Evolutionary conservation across 2,797 vertebrate genomes (phyloP).

Genomic region (Psittacula echo): DNA sequence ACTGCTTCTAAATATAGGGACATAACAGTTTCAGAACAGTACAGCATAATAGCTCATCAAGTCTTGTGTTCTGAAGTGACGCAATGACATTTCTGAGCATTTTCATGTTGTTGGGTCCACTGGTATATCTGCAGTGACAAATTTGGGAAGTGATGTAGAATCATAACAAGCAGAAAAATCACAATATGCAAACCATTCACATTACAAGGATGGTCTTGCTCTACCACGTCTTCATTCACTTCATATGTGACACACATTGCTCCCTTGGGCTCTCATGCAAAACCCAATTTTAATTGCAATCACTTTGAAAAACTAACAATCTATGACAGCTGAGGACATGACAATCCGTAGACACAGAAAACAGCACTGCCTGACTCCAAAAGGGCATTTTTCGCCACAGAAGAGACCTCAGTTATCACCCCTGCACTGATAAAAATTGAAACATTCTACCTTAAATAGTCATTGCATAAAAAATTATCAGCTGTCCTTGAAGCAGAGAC

Average conservation of each 20-base stretch:
- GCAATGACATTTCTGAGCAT: neutral
- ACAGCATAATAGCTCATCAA: neutral
- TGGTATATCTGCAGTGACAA: neutral
- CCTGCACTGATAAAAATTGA: neutral
- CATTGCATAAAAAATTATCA: neutral
- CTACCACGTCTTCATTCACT: accelerated
- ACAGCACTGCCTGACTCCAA: neutral
- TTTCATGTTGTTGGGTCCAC: neutral
- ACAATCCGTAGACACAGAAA: neutral
- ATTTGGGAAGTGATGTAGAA: neutral
- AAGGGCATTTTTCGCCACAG: neutral
- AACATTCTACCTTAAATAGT: neutral
- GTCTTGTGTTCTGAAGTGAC: neutral
- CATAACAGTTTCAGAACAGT: neutral
- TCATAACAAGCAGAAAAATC: neutral
- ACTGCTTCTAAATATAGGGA: neutral
- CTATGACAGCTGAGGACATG: neutral
- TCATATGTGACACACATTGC: neutral
- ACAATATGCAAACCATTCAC: neutral
- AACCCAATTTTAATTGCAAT: neutral
- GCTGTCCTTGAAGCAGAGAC: neutral
- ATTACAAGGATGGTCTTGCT: neutral
- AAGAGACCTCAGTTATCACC: neutral
- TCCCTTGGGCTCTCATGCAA: neutral
- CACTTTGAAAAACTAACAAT: neutral